A percentile compares a stretch with the other conserved stretches of the same genome.
phyloP scores from a whole-genome alignment of 1,140 invertebrate genomes.

The Acromyrmex heyeri region DNA sequence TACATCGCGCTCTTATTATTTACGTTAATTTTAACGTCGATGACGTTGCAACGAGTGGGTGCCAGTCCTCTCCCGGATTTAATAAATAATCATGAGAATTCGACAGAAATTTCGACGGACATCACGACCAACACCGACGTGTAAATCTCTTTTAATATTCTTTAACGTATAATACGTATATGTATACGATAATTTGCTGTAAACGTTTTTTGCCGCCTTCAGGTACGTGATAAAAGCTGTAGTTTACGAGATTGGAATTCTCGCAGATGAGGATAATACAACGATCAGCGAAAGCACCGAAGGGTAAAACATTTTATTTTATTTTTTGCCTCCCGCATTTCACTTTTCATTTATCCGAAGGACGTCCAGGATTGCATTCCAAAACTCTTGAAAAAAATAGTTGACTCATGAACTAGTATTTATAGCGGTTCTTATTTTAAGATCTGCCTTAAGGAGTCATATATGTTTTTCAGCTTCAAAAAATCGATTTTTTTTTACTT shows the following conservation, averaged over 20 bases:
- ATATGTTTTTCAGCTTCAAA: too few species aligned
- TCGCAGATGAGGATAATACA: slow-evolving; percentile 86
- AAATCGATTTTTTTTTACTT: too few species aligned
- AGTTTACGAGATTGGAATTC: slow-evolving; percentile 88
- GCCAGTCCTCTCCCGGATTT: slow-evolving; percentile 30
- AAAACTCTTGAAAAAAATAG: too few species aligned
- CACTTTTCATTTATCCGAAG: too few species aligned
- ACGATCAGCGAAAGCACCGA: slow-evolving; percentile 77
- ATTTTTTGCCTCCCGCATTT: background rate
- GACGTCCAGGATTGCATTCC: too few species aligned
- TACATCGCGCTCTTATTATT: slow-evolving; percentile 28
- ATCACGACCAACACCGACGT: slow-evolving; percentile 28
- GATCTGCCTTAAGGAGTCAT: too few species aligned
- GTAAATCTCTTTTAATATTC: slow-evolving; percentile 40
- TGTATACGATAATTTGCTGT: background rate
- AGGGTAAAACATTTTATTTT: slow-evolving; percentile 66
- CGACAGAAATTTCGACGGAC: slow-evolving; percentile 8
- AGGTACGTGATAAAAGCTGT: slow-evolving; percentile 88
- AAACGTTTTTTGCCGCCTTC: background rate
- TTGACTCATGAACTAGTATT: too few species aligned
- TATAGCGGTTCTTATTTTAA: too few species aligned
- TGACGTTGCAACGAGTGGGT: background rate
- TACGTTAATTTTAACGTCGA: slow-evolving; percentile 22
- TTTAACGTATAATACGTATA: background rate
- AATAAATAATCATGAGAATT: background rate